Conservation (phyloP, 1,140 invertebrate species). For the Ips typographus region DNA sequence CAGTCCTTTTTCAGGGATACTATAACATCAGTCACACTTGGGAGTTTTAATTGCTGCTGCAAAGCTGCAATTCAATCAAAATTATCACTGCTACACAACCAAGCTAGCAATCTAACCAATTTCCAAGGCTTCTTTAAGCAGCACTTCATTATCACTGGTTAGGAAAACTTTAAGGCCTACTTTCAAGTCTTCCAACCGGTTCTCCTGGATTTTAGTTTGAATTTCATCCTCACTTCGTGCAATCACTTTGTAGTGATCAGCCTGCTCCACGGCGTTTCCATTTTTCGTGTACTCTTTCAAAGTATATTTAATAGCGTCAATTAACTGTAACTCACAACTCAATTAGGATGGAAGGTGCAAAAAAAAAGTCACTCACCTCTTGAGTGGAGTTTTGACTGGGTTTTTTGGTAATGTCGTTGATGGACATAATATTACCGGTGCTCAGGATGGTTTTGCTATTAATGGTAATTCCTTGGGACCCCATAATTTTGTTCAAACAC, state of each 20-base stretch:
- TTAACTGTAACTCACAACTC: constrained; percentile 59
- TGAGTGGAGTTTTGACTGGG: constrained; percentile 78
- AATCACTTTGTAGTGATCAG: constrained; percentile 50
- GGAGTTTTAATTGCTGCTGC: constrained; percentile 61
- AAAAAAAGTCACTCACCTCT: constrained; percentile 63
- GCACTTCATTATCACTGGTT: constrained; percentile 57
- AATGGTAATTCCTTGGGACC: constrained; percentile 9
- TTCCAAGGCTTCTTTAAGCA: constrained; percentile 59
- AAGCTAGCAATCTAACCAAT: constrained; percentile 52
- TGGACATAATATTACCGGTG: constrained; percentile 83
- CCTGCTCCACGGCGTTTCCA: constrained; percentile 43
- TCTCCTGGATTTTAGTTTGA: constrained; percentile 60
- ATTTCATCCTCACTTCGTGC: constrained; percentile 58
- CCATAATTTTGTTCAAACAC: constrained; percentile 11
- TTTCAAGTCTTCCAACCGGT: constrained; percentile 63
- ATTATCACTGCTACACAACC: not conserved
- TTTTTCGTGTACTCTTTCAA: constrained; percentile 58
- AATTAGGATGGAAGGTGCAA: constrained; percentile 8
- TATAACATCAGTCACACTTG: constrained; percentile 73
- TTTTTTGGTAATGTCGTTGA: constrained; percentile 80
- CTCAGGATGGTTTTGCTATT: constrained; percentile 58
- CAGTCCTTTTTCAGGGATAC: constrained; percentile 67
- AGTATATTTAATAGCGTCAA: constrained; percentile 70
- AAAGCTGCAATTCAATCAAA: constrained; percentile 59
- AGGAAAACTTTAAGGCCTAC: constrained; percentile 67